Percentiles rank a stretch among this genome's conserved stretches.
Conservation (phyloP, 2,888 invertebrate species). For the Dynastes hyllus region DNA sequence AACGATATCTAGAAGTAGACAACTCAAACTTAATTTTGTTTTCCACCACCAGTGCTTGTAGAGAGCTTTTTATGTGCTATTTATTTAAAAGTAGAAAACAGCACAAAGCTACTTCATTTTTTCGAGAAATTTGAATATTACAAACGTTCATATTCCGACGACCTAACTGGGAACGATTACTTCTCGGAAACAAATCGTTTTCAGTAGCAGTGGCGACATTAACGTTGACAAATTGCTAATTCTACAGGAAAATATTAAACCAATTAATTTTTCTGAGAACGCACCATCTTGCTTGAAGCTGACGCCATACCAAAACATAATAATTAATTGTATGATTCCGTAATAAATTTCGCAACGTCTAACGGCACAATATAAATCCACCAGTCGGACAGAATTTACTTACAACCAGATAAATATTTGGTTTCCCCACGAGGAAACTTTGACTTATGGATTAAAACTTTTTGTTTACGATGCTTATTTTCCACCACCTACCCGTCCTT, state of each 20-base stretch:
- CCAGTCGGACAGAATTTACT: constrained; percentile 27
- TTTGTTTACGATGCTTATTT: constrained; percentile 17
- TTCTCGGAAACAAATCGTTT: background rate
- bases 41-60: no score
- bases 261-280: constrained; percentile 18
- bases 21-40: no score
- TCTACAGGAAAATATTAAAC: constrained; percentile 13
- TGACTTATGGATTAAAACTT: constrained; percentile 35
- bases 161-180: background rate
- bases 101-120: no score
- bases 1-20: no score
- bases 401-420: constrained; percentile 29
- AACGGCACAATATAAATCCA: constrained; percentile 27
- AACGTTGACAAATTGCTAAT: constrained; percentile 2
- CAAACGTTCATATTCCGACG: no score
- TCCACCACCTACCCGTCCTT: constrained; percentile 1
- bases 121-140: no score
- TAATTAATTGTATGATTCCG: constrained; percentile 29
- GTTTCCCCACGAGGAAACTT: constrained; percentile 13
- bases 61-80: no score
- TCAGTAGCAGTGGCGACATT: background rate
- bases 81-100: no score
- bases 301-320: constrained; percentile 13
- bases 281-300: background rate
- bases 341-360: constrained; percentile 26